Evolutionary conservation across 1,140 invertebrate genomes (phyloP).

Genomic region (Drosophila suzukii): DNA sequence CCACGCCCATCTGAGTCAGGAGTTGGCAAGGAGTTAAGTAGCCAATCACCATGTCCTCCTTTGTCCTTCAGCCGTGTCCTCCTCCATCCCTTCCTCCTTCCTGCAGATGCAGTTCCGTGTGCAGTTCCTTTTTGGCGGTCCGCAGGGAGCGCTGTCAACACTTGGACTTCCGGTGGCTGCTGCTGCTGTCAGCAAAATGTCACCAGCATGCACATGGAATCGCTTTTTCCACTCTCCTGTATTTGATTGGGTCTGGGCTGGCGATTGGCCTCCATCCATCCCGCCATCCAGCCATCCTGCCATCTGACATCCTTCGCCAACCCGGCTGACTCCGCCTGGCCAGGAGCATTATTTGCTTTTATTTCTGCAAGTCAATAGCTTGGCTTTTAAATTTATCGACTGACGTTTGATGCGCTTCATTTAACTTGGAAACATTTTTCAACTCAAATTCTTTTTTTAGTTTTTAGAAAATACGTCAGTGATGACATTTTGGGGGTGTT

Average conservation of each 20-base stretch:
- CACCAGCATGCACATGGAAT: slow-evolving; percentile 75
- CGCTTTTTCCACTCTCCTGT: slow-evolving; percentile 45
- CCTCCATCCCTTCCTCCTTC: not conserved
- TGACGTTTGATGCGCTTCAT: slow-evolving; percentile 82
- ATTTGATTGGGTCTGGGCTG: slow-evolving; percentile 46
- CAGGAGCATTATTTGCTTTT: slow-evolving; percentile 76
- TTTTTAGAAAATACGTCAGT: slow-evolving; percentile 51
- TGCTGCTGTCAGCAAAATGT: slow-evolving; percentile 78
- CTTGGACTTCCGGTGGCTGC: slow-evolving; percentile 67
- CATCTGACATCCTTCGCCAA: slow-evolving; percentile 14
- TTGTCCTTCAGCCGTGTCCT: slow-evolving; percentile 15
- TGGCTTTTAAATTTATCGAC: slow-evolving; percentile 82
- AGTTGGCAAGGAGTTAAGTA: slow-evolving; percentile 77
- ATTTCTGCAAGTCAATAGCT: slow-evolving; percentile 80
- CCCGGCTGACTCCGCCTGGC: slow-evolving; percentile 38
- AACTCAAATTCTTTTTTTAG: slow-evolving; percentile 54
- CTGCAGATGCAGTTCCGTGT: slow-evolving; percentile 12
- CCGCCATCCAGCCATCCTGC: slow-evolving; percentile 1
- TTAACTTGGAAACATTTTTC: slow-evolving; percentile 83
- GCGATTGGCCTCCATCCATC: slow-evolving; percentile 38
- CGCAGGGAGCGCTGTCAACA: slow-evolving; percentile 76
- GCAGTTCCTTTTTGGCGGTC: slow-evolving; percentile 39
- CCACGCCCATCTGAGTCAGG: slow-evolving; percentile 45
- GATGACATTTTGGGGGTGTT: not conserved
- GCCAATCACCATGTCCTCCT: slow-evolving; percentile 63